These are phyloP conservation scores for Betta splendens DNA, from an alignment of 2,797 vertebrate species.

Conservation along the genomic window DNA sequence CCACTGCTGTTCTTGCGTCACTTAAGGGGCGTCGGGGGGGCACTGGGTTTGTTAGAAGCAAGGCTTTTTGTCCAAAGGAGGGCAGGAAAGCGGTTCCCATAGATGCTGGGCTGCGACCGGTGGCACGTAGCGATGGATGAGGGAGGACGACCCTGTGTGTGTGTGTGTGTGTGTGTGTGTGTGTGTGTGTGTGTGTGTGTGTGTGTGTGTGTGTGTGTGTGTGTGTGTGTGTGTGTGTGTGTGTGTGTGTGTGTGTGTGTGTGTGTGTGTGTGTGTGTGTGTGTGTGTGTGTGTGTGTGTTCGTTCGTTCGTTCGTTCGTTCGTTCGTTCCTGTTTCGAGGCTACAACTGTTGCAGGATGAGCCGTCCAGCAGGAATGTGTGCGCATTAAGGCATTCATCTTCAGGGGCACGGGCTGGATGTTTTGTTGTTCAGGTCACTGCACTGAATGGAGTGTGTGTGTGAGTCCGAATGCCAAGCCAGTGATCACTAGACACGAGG, in stretches of 20 bases:
- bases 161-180: no score
- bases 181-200: no score
- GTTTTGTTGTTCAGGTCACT: conserved; percentile 35
- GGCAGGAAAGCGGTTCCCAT: conserved; percentile 16
- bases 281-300: conserved; percentile 24
- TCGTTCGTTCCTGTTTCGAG: no score
- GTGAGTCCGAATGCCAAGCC: conserved; percentile 40
- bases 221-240: no score
- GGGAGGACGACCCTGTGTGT: conserved; percentile 9
- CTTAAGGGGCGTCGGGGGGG: no score
- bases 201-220: no score
- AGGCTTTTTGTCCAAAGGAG: conserved; percentile 65
- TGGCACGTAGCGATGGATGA: neutral
- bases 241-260: no score
- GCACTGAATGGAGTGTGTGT: conserved; percentile 13
- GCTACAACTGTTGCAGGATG: no score
- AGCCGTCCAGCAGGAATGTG: conserved; percentile 54
- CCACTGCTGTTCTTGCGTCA: conserved; percentile 47
- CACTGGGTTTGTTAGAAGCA: conserved; percentile 8
- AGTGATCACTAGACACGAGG: conserved; percentile 18
- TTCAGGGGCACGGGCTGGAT: conserved; percentile 28
- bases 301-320: no score
- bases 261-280: no score
- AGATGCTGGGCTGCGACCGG: conserved; percentile 2
- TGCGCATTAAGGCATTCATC: conserved; percentile 38